Conservation (phyloP, 1,140 invertebrate genomes). For the Aphelenchoides fujianensis region DNA sequence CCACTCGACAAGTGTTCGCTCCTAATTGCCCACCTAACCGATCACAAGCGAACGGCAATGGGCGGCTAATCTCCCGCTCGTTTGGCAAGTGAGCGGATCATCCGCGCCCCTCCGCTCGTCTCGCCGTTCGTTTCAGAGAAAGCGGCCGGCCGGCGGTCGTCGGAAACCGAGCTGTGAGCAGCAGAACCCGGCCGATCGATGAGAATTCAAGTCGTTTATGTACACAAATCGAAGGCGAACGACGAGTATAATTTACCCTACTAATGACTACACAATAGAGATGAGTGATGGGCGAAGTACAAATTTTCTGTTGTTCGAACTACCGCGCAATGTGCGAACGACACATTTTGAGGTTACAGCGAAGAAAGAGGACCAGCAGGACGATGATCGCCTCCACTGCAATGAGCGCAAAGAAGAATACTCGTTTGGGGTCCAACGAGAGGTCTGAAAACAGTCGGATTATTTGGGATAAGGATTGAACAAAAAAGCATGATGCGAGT, state of each 20-base stretch:
- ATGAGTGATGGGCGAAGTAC: no score
- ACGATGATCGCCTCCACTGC: constrained; percentile 10
- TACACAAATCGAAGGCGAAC: neutral
- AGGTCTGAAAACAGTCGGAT: neutral
- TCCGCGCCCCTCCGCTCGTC: neutral
- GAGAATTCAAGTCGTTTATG: neutral
- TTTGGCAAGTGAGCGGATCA: no score
- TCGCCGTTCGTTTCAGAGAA: no score
- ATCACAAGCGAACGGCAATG: no score
- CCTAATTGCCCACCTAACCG: no score
- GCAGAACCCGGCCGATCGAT: neutral
- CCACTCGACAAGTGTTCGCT: no score
- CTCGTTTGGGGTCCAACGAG: neutral
- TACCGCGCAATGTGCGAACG: neutral
- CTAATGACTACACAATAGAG: no score
- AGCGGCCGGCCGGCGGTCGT: no score
- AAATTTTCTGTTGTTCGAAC: neutral
- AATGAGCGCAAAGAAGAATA: constrained; percentile 8
- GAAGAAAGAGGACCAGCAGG: constrained; percentile 13
- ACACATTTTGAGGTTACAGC: constrained; percentile 22
- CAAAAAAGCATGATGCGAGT: no score
- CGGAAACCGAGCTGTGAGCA: no score
- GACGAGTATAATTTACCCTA: neutral
- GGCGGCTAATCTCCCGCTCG: no score
- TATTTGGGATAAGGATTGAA: neutral